Evolutionary conservation across 1,140 invertebrate species (phyloP).

Genomic region (Drosophila burlai): DNA sequence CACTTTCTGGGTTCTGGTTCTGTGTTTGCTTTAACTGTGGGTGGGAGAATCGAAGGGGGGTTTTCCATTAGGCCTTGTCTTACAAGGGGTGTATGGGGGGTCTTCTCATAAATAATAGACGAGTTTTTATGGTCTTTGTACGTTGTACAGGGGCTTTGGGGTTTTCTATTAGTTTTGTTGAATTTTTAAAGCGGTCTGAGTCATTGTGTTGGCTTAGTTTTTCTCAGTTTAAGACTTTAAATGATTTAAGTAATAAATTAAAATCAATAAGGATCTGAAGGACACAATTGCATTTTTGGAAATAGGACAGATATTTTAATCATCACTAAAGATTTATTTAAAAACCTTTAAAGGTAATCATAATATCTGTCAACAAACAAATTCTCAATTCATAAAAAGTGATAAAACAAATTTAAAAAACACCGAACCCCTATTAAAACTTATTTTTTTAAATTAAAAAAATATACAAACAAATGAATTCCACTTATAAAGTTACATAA

Average conservation of each 20-base stretch:
- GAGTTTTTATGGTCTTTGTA: slow-evolving; percentile 26
- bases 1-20: slow-evolving; percentile 40
- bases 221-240: not conserved
- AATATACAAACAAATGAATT: not conserved
- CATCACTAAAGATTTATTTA: not conserved
- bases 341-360: too few species aligned
- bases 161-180: not conserved
- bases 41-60: slow-evolving; percentile 21
- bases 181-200: not conserved
- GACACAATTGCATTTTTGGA: too few species aligned
- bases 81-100: not conserved
- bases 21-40: slow-evolving; percentile 34
- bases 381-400: not conserved
- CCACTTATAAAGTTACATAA: rapidly evolving
- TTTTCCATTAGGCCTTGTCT: slow-evolving; percentile 21
- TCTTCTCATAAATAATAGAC: slow-evolving; percentile 17
- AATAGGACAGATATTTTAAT: not conserved
- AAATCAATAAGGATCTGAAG: not conserved
- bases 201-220: slow-evolving; percentile 5
- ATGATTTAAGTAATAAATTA: not conserved
- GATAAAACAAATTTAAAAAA: too few species aligned
- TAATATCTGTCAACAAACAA: too few species aligned
- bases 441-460: not conserved
- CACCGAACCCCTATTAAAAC: rapidly evolving
- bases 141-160: not conserved